Evolutionary conservation across 35 echinoderm and acorn worm genomes (phyloP).

Genomic region (Amphiura filiformis): DNA sequence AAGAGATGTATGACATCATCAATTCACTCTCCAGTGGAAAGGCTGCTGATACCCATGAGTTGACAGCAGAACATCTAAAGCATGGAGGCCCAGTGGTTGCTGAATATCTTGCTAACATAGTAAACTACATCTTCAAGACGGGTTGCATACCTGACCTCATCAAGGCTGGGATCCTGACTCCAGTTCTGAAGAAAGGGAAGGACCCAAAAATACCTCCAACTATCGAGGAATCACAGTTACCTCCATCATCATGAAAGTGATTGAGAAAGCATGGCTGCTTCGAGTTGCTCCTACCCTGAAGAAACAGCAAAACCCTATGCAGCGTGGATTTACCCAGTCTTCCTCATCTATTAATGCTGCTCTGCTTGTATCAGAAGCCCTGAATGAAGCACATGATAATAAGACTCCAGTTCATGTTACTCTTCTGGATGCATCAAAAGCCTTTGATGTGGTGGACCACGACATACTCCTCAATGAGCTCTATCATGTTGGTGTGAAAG

Average conservation of each 20-base stretch:
- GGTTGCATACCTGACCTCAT: background rate
- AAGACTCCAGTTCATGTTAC: background rate
- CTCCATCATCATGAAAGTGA: background rate
- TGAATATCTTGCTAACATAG: background rate
- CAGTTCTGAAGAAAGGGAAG: slow-evolving; percentile 1
- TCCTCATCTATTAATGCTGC: background rate
- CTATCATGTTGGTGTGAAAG: background rate
- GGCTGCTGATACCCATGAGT: background rate
- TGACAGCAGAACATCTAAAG: background rate
- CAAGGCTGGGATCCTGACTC: background rate
- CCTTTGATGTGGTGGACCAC: background rate
- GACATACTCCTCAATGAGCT: background rate
- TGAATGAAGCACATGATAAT: background rate
- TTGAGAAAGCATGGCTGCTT: background rate
- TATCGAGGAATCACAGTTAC: background rate
- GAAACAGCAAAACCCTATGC: background rate
- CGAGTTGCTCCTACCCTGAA: background rate
- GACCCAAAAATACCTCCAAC: background rate
- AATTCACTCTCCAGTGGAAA: background rate
- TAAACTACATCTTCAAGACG: background rate
- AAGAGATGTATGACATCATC: background rate
- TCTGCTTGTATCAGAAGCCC: background rate
- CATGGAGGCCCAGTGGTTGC: background rate
- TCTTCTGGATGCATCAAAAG: background rate
- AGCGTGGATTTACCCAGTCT: too few relatives aligned